Conservation (phyloP, 2,797 vertebrate species). For the Lagorchestes hirsutus region DNA sequence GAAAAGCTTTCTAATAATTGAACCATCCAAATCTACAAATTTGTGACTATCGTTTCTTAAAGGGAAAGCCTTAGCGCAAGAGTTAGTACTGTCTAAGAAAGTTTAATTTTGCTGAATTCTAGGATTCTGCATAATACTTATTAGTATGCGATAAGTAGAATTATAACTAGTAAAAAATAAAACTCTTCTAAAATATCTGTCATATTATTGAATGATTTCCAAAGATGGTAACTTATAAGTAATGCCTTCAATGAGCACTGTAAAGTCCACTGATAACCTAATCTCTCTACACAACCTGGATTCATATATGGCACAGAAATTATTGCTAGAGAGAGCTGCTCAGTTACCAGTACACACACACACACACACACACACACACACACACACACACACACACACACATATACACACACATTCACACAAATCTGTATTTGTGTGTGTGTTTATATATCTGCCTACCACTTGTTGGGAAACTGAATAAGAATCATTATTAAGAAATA, state of each 20-base stretch:
- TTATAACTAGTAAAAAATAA: background rate
- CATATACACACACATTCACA: too few species aligned
- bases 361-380: too few species aligned
- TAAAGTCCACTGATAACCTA: background rate
- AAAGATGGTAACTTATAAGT: constrained; percentile 16
- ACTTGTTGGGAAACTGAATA: background rate
- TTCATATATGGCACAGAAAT: background rate
- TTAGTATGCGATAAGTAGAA: background rate
- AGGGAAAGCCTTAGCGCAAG: background rate
- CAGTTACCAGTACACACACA: background rate
- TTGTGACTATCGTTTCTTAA: background rate
- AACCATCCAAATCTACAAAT: background rate
- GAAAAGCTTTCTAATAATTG: background rate
- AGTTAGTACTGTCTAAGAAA: background rate
- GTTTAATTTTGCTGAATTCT: background rate
- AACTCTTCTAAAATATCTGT: constrained; percentile 6
- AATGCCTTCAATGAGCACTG: background rate
- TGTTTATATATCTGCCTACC: background rate
- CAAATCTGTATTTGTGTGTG: too few species aligned
- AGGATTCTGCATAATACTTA: background rate
- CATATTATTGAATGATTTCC: background rate
- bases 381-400: too few species aligned
- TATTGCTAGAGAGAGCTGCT: background rate
- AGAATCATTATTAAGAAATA: background rate
- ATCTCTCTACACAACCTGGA: background rate